Percentiles rank a stretch among this genome's conserved stretches.
phyloP scores from a whole-genome alignment of 92 coral and sea anemone genomes.

The Porites cylindrica region DNA sequence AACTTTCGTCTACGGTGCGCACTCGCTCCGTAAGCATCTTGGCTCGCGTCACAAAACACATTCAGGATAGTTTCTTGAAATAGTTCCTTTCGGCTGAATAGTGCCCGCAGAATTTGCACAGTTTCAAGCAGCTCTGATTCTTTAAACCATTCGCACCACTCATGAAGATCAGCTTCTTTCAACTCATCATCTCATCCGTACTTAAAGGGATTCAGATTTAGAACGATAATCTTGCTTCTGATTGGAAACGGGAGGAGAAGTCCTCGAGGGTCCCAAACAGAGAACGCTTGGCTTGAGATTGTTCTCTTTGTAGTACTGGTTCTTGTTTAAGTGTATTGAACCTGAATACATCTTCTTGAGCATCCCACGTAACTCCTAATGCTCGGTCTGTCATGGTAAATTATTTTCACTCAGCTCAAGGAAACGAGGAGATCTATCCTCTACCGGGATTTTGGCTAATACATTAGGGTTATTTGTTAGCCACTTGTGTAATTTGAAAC shows the following conservation, averaged over 20 bases:
- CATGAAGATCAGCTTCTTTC: too few relatives aligned
- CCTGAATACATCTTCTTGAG: constrained; percentile 18
- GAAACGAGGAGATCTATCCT: constrained; percentile 52
- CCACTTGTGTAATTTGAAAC: background rate
- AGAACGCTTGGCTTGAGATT: constrained; percentile 35
- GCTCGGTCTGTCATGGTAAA: constrained; percentile 30
- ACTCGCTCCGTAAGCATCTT: background rate
- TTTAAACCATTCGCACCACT: too few relatives aligned
- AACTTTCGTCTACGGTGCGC: background rate
- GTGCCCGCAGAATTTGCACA: too few relatives aligned
- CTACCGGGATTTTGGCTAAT: too few relatives aligned
- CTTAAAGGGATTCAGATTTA: too few relatives aligned
- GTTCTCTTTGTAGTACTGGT: constrained; percentile 14
- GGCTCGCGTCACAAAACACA: background rate
- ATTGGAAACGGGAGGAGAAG: too few relatives aligned
- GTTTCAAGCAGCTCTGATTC: too few relatives aligned
- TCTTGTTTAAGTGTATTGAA: background rate
- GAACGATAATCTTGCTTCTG: too few relatives aligned
- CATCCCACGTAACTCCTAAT: constrained; percentile 19
- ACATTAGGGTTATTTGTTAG: constrained; percentile 17
- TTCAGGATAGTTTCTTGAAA: too few relatives aligned
- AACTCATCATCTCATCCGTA: too few relatives aligned
- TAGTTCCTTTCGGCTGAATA: too few relatives aligned
- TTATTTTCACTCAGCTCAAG: constrained; percentile 40
- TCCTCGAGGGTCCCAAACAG: constrained; percentile 47